A percentile compares a stretch with the other conserved stretches of the same genome.
These are phyloP conservation scores for Volucella inanis DNA, from an alignment of 2,888 invertebrate genomes.

Conservation along the genomic window DNA sequence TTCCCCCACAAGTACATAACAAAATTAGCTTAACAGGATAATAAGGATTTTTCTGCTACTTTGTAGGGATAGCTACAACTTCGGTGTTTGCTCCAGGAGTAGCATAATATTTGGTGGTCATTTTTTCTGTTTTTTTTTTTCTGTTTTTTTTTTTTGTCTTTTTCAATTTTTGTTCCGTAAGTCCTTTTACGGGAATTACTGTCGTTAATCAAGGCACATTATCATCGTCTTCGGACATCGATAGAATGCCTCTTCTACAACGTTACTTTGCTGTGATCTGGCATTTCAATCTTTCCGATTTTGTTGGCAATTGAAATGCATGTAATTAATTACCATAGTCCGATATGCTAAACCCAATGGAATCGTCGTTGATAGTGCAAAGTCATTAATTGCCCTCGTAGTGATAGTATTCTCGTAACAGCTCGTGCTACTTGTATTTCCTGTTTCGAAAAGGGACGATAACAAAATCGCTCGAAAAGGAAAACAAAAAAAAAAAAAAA, in stretches of 20 bases:
- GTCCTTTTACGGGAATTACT: slow-evolving; percentile 68
- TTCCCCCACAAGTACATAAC: slow-evolving; percentile 58
- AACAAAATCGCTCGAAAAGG: too few species aligned
- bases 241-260: slow-evolving; percentile 18
- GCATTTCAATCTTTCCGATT: slow-evolving; percentile 15
- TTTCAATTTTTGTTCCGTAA: slow-evolving; percentile 62
- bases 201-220: slow-evolving; percentile 67
- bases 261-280: slow-evolving; percentile 43
- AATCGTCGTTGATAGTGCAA: slow-evolving; percentile 19
- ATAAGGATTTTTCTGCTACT: slow-evolving; percentile 54
- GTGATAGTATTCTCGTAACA: slow-evolving; percentile 24
- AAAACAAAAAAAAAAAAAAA: not conserved
- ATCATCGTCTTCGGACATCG: slow-evolving; percentile 21
- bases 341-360: slow-evolving; percentile 31
- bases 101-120: slow-evolving; percentile 52
- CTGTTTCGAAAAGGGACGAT: not conserved
- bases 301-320: not conserved
- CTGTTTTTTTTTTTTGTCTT: slow-evolving; percentile 42
- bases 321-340: slow-evolving; percentile 48
- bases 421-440: slow-evolving; percentile 9
- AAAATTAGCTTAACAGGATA: slow-evolving; percentile 72
- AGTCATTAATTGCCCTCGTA: slow-evolving; percentile 32
- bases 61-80: slow-evolving; percentile 1
- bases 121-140: slow-evolving; percentile 43
- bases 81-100: not conserved